Base-by-base conservation (phyloP, 1,140 invertebrate species). In the Dreissena rostriformis region DNA sequence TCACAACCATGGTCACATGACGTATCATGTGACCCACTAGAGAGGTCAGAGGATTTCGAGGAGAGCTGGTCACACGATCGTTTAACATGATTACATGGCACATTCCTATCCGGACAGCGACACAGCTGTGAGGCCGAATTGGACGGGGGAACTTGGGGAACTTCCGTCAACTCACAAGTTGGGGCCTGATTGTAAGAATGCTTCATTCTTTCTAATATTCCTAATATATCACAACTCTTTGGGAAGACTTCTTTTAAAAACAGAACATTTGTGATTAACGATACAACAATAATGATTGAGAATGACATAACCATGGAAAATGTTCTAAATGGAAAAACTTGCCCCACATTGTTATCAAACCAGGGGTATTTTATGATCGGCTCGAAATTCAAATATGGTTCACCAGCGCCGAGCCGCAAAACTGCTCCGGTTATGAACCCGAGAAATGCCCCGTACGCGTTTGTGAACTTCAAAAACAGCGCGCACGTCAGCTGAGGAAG, bases 371-470 rank as follows among this genome's bases (percentile, higher is more conserved):
- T 57, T 29, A 93, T 92, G 70, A 91, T 89, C 51, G 86, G 73
- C 51, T 88, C 87, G 17, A 92, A 76, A 14, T 84, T 66, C 0
- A 93, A 49, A 19, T 70, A 68, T 17, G 81, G 52, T 67, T 93
- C 92, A 24, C 92, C 92, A n/a, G 91, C 91, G 4, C 90, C 90
- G 6, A 93, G n/a, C 24, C 92, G 70, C 49, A 92, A 82, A 29
- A 91, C 12, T 0, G 87, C 71, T 6, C 91, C 91, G 0, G 86
- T 49, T 0, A 90, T 0, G 73, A 85, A 93, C 24, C 91, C 92
- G 19, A 61, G 55, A 4, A 90, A 52, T 14, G 91, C 82, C 1
- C 91, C 92, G 26, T 91, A 89, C 0, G 39, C 61, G 67, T 91
- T 92, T 19, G 89, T 86, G 51, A 85, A 85, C 51, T 86, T 86